Evolutionary conservation across 1,140 invertebrate genomes (phyloP), one percentile per base, ranked within the genome.

Genomic region (Musca domestica): DNA sequence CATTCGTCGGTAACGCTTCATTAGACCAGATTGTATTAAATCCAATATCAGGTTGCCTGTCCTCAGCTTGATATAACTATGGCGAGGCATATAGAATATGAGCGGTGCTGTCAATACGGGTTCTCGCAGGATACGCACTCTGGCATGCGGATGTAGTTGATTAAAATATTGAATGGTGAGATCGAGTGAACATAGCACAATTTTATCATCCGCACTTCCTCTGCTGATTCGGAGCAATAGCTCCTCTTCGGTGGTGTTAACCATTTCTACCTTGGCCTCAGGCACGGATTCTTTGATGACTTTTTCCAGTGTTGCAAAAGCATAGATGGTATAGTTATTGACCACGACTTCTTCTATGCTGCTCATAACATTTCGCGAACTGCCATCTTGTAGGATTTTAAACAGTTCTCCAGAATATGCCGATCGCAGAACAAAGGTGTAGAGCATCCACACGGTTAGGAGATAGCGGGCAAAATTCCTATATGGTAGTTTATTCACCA

Each of bases 321-420:
- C 71, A 51, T 70, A 64, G 27, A 80, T 74, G 4, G 25, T 66
- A 49, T 72, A 80, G 7, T 69, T 72, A 47, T 70, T 58, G 0
- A 41, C 49, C 27, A 76, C 2, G 22, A 77, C 71, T 64, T 80
- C 68, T 5, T 69, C 23, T 7, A 80, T 27, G 0, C 63, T 63
- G 0, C 69, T 64, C 1, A 80, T 22, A 6, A 71, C 68, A 0
- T 71, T 71, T 0, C 70, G 69, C 19, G 66, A n/a, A 3, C 72
- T 69, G 2, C 67, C 72, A 64, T 80, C 78, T 70, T 80, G 78
- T 23, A 80, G 68, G 0, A 80, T 64, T 0, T 73, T 64, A 14
- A 71, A 80, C 6, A 80, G 48, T 51, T 78, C 75, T 10, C 78
- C 78, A 0, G 72, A 73, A 58, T 80, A 80, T n/a, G 75, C 78